Percentiles rank a stretch among this genome's conserved stretches.
Evolutionary conservation across 2,113 vertebrate genomes (phyloP).

Genomic region (Stomatorhinus ivindoensis): DNA sequence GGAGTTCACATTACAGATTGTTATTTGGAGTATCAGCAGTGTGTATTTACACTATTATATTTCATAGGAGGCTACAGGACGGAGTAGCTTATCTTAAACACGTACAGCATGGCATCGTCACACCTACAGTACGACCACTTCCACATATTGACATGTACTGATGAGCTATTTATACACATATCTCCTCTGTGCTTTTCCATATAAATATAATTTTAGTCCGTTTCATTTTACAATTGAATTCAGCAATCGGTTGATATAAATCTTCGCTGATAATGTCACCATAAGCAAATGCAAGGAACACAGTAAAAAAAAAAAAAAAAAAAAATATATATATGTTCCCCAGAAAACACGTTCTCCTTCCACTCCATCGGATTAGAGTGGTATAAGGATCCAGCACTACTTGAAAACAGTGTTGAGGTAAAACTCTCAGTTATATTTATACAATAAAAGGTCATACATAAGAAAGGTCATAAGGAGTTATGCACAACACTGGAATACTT

Average conservation of each 20-base stretch:
- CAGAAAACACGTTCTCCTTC: constrained; percentile 36
- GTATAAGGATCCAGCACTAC: constrained; percentile 50
- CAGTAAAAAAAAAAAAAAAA: constrained; percentile 31
- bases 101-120: not conserved
- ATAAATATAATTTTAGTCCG: constrained; percentile 59
- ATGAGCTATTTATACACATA: not conserved
- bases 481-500: constrained; percentile 57
- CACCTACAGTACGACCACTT: not conserved
- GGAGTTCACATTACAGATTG: constrained; percentile 13
- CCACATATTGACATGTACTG: not conserved
- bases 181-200: constrained; percentile 29
- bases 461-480: constrained; percentile 53
- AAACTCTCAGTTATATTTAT: constrained; percentile 47
- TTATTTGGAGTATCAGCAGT: constrained; percentile 7
- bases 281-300: constrained; percentile 46
- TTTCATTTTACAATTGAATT: constrained; percentile 59
- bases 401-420: constrained; percentile 62
- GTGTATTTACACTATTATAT: constrained; percentile 24
- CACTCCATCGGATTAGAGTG: constrained; percentile 26
- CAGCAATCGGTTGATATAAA: constrained; percentile 60
- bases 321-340: constrained; percentile 42
- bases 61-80: constrained; percentile 6
- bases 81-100: constrained; percentile 8
- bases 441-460: constrained; percentile 51
- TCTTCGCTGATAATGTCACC: constrained; percentile 52